These are phyloP conservation scores for Orchestia grillus DNA, from an alignment of 1,140 invertebrate species.

Conservation along the genomic window DNA sequence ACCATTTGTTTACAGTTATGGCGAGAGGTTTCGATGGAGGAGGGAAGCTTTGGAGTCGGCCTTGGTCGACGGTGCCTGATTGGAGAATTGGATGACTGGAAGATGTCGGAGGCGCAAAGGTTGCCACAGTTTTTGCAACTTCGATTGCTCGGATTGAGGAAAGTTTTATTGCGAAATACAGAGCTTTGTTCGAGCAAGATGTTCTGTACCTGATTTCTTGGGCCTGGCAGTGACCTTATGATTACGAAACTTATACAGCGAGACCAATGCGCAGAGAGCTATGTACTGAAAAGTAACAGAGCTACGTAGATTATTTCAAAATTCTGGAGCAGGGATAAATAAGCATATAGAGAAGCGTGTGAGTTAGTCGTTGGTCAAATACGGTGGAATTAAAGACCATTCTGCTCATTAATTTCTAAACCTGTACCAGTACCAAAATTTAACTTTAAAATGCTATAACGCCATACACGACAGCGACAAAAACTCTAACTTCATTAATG, in stretches of 20 bases:
- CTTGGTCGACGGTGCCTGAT: constrained; percentile 32
- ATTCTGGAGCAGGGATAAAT: background rate
- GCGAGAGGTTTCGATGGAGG: constrained; percentile 52
- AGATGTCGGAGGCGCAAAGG: constrained; percentile 3
- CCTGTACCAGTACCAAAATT: background rate
- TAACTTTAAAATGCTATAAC: background rate
- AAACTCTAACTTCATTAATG: background rate
- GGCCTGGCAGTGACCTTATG: background rate
- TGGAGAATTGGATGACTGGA: constrained; percentile 56
- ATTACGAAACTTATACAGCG: background rate
- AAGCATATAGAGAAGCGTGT: background rate
- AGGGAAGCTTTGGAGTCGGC: constrained; percentile 48
- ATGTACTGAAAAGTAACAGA: background rate
- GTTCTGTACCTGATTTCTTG: constrained; percentile 35
- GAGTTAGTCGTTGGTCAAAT: background rate
- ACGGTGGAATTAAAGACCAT: background rate
- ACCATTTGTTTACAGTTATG: constrained; percentile 56
- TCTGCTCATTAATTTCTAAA: background rate
- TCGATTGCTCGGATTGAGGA: constrained; percentile 44
- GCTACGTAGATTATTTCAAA: background rate
- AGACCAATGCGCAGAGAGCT: background rate
- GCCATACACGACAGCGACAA: background rate
- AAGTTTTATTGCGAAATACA: constrained; percentile 33
- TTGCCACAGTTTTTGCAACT: constrained; percentile 54
- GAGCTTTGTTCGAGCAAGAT: constrained; percentile 32